A percentile compares a stretch with the other conserved stretches of the same genome.
phyloP scores from a whole-genome alignment of 1,140 invertebrate genomes.

The Chymomyza costata region DNA sequence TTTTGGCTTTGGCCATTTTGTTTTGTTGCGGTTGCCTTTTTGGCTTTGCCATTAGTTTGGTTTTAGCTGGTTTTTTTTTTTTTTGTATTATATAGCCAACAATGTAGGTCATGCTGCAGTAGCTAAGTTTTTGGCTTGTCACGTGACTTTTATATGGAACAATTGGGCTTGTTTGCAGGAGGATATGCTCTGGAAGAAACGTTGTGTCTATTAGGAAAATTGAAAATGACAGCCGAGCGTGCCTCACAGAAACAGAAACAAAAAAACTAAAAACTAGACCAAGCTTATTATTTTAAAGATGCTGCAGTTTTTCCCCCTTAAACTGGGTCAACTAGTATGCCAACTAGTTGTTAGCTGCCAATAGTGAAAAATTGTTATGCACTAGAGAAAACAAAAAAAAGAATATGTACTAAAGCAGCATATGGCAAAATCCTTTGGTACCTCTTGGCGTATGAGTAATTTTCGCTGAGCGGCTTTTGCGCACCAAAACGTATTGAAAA shows the following conservation, averaged over 20 bases:
- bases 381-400: conserved; percentile 11
- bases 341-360: too few relatives aligned
- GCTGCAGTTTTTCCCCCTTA: too few relatives aligned
- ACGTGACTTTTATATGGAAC: conserved; percentile 58
- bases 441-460: conserved; percentile 62
- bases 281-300: too few relatives aligned
- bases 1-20: conserved; percentile 22
- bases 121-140: conserved; percentile 4
- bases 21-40: not conserved
- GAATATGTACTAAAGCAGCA: conserved; percentile 15
- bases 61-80: conserved; percentile 31
- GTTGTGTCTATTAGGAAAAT: conserved; percentile 63
- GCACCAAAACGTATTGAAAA: conserved; percentile 27
- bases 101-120: conserved; percentile 55
- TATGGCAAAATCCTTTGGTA: conserved; percentile 11
- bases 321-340: too few relatives aligned
- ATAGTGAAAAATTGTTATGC: conserved; percentile 1
- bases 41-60: conserved; percentile 33
- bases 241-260: too few relatives aligned
- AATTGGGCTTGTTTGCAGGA: conserved; percentile 30
- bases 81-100: too few relatives aligned
- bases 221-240: conserved; percentile 63
- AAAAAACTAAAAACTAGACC: too few relatives aligned
- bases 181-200: not conserved
- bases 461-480: conserved; percentile 61